Evolutionary conservation across 2,888 invertebrate genomes (phyloP), one percentile per base, ranked within the genome.

Genomic region (Stegophylla sp.): DNA sequence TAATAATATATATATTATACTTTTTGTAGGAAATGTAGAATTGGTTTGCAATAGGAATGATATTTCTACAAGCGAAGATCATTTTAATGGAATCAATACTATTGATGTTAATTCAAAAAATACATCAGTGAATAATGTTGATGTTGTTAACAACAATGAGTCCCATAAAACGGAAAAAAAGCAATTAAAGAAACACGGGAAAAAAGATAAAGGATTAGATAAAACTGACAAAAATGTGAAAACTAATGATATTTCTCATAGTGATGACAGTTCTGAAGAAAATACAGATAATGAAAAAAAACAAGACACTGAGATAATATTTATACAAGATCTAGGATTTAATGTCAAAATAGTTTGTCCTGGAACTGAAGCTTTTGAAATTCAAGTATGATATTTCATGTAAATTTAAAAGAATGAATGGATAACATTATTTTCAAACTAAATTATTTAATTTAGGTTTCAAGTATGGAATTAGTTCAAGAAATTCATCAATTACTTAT

Each of bases 401-500:
- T 64, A 41, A 41, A 53, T n/a, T 10, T 9, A 20, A 53, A 53
- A 20, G 20, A 9, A n/a, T 20, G 5, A 53, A 53, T 48, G 13
- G 15, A 48, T 34, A 10, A 12, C 9, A 4, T 17, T 12, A 13
- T 69, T 64, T 59, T 0, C 15, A 15, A 61, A 53, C 23, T 26
- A 26, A 3, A 41, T 43, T 23, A 53, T 56, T 26, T 69, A 20
- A 83, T 83, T 0, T 83, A 94, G 93, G 94, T 98, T 66, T 97
- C 96, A 28, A 96, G 97, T 86, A 96, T 97, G 94, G 97, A 99
- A 87, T 88, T 99, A 84, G 98, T 99, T 34, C 90, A 93, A 88
- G 99, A 99, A 89, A 97, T 99, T 83, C 98, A 98, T 87, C 98
- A 99, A 88, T 90, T 98, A 83, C 88, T 99, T 72, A 97, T 98